Conservation (phyloP, 2,888 invertebrate genomes). For the Chrysodeixis includens region DNA sequence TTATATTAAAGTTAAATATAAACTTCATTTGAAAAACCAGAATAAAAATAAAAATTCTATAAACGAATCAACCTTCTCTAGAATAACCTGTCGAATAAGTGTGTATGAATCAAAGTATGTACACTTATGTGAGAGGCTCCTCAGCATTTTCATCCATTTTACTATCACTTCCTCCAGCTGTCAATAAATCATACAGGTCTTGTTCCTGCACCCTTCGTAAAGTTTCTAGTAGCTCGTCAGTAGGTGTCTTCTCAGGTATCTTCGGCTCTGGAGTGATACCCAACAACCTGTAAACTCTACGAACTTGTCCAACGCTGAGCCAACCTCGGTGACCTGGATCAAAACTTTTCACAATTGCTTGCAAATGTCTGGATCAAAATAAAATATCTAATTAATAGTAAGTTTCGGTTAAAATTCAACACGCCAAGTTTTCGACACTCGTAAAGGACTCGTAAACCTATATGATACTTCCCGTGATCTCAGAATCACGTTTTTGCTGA, state of each 20-base stretch:
- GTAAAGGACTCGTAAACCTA: too few relatives aligned
- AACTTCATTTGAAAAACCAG: neutral
- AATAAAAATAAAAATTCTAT: neutral
- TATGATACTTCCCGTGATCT: too few relatives aligned
- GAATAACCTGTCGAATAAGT: neutral
- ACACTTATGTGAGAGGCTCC: neutral
- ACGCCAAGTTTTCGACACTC: too few relatives aligned
- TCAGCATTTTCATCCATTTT: neutral
- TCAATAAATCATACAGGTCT: slow-evolving; percentile 59
- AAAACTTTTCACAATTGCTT: slow-evolving; percentile 80
- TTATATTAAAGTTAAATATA: too few relatives aligned
- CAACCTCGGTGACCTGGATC: slow-evolving; percentile 83
- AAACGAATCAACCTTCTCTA: neutral
- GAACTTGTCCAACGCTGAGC: slow-evolving; percentile 77
- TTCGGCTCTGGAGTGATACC: slow-evolving; percentile 66
- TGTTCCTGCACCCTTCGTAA: slow-evolving; percentile 70
- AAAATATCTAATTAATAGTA: neutral
- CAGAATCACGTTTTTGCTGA: too few relatives aligned
- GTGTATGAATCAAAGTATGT: neutral
- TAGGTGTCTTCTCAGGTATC: slow-evolving; percentile 66
- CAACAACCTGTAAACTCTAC: slow-evolving; percentile 72
- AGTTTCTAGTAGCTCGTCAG: slow-evolving; percentile 64
- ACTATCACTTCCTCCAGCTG: neutral
- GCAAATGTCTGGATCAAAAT: slow-evolving; percentile 70
- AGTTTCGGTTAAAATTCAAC: too few relatives aligned